Conservation (phyloP, 2,797 vertebrate species). For the Mallotus villosus region DNA sequence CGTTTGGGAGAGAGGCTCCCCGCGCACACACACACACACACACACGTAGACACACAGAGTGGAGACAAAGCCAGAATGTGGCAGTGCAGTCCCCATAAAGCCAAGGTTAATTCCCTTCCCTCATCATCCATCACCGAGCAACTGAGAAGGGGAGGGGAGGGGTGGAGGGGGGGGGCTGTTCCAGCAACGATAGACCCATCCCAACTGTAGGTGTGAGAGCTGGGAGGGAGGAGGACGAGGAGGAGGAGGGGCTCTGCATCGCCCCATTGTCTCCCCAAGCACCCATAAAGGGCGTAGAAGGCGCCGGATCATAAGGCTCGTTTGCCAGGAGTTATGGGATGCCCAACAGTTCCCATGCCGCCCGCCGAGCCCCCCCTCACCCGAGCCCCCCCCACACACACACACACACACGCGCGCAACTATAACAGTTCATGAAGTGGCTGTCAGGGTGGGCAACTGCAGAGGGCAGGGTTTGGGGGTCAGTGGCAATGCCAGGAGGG, state of each 20-base stretch:
- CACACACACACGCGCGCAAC: neutral
- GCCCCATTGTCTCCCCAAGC: constrained; percentile 80
- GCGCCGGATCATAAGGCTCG: constrained; percentile 67
- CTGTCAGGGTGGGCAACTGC: constrained; percentile 35
- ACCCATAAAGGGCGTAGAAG: constrained; percentile 80
- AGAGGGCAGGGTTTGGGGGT: constrained; percentile 41
- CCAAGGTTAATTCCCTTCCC: constrained; percentile 79
- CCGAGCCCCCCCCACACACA: constrained; percentile 5
- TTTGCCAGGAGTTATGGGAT: constrained; percentile 67
- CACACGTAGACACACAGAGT: constrained; percentile 48
- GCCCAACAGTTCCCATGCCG: constrained; percentile 37
- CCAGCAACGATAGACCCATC: constrained; percentile 41
- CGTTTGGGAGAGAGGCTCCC: constrained; percentile 51
- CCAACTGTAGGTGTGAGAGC: constrained; percentile 37
- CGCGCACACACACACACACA: neutral
- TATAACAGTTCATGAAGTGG: constrained; percentile 42
- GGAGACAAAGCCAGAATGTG: constrained; percentile 55
- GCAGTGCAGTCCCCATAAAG: constrained; percentile 83
- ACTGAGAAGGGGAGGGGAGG: constrained; percentile 36
- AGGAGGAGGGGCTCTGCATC: constrained; percentile 40
- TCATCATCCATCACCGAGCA: constrained; percentile 71
- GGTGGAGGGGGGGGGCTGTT: neutral
- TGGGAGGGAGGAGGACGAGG: constrained; percentile 53
- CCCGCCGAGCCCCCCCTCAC: constrained; percentile 22
- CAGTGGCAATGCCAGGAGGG: constrained; percentile 26